Evolutionary conservation across 1,140 invertebrate species (phyloP).

Genomic region (Teleogryllus occipitalis): DNA sequence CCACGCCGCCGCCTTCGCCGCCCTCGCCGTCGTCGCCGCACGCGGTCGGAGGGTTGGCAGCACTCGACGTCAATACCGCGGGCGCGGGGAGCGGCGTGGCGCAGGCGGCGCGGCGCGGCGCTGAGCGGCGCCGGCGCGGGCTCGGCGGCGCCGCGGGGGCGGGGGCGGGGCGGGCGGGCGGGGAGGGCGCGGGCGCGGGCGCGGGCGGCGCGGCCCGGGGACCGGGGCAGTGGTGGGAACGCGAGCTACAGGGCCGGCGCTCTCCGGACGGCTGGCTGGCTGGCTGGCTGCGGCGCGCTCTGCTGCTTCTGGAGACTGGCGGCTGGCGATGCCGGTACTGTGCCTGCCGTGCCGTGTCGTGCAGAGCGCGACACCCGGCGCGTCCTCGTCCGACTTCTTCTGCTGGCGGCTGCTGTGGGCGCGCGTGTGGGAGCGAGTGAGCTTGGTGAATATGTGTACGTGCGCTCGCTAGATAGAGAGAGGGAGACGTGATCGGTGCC

Average conservation of each 20-base stretch:
- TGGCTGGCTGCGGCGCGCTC: background rate
- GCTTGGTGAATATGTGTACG: background rate
- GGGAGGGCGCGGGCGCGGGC: background rate
- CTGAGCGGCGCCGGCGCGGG: no score
- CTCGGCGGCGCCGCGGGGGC: no score
- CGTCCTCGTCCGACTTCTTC: background rate
- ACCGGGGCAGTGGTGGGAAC: background rate
- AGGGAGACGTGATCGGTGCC: no score
- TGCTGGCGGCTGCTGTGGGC: background rate
- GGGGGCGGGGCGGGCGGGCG: no score
- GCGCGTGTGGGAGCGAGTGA: background rate
- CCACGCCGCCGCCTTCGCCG: background rate
- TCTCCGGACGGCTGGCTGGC: background rate
- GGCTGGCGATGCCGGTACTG: background rate
- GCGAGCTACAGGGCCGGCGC: background rate
- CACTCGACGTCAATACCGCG: background rate
- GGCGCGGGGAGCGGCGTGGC: no score
- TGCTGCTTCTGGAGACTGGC: no score
- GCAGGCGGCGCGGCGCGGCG: no score
- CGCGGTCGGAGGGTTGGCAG: background rate
- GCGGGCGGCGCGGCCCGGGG: no score
- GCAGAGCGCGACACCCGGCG: no score
- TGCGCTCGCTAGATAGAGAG: background rate
- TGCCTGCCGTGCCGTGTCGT: background rate
- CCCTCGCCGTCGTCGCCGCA: background rate